Base-by-base conservation (phyloP, 92 coral and sea anemone genomes). In the Paragorgia papillata region DNA sequence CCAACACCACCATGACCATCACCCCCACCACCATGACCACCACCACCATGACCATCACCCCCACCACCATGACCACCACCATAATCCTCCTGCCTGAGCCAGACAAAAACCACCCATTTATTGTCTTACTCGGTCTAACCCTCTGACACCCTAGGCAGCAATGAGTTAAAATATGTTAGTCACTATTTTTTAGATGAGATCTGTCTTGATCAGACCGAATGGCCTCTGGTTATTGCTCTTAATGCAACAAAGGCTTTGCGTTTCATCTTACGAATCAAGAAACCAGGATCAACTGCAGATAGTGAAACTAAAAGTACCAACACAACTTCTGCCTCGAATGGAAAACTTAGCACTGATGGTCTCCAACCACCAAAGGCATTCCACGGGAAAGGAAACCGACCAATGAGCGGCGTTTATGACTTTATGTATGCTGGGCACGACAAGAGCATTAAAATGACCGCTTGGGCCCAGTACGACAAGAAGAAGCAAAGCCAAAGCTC, bases 181-280 rank as follows among this genome's bases (percentile, higher is more conserved):
- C n/a, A n/a, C n/a, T n/a, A n/a, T n/a, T 59, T 86, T 85, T 81
- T 84, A 84, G 99, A 95, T 85, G 99, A 95, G 63, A 95, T 95
- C 43, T 91, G 97, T 55, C 81, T 95, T 41, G 99, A 91, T 49
- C 94, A 91, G 9, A 88, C 97, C n/a, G 99, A 95, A 34, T 83
- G 87, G 73, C 99, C 99, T 10, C 81, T 95, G 48, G 99, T 82
- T 48, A 86, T 91, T 62, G 99, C 99, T 0, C 85, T 95, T 18
- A 95, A 89, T 70, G 97, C 99, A 54, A 95, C 90, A 53, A 88
- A 89, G 74, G 87, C 69, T 34, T 88, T 89, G n/a, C 86, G 99
- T 41, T 91, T 91, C 68, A 92, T 95, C 17, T 61, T 95, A 20
- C 92, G 99, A 18, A 83, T 95, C 56, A 96, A 88, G 57, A 64